A percentile compares a stretch with the other conserved stretches of the same genome.
Conservation (phyloP, 2,888 invertebrate species). For the Uloborus plumipes region DNA sequence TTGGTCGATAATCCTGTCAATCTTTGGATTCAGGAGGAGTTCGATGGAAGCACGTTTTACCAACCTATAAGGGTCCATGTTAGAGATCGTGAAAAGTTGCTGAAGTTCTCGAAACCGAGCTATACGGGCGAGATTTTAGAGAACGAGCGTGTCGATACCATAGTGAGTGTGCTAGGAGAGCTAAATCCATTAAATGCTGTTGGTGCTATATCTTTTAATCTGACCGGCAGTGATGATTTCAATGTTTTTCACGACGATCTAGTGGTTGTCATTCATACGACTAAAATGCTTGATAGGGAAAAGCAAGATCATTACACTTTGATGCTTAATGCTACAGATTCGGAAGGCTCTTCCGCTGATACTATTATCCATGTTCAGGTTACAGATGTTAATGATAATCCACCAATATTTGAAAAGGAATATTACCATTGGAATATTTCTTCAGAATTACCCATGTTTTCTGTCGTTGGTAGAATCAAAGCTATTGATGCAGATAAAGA, state of each 20-base stretch:
- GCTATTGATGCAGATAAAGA: conserved; percentile 92
- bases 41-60: conserved; percentile 68
- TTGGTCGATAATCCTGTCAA: conserved; percentile 84
- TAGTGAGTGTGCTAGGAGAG: conserved; percentile 80
- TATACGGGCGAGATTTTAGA: conserved; percentile 80
- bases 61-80: conserved; percentile 75
- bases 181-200: conserved; percentile 76
- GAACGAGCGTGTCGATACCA: conserved; percentile 81
- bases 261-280: conserved; percentile 66
- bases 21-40: conserved; percentile 85
- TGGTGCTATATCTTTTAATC: conserved; percentile 72
- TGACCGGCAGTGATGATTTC: conserved; percentile 30
- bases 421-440: conserved; percentile 79
- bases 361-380: conserved; percentile 84
- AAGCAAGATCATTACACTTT: conserved; percentile 81
- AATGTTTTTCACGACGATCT: conserved; percentile 11
- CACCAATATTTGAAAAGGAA: conserved; percentile 84
- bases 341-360: conserved; percentile 81
- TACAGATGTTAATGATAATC: conserved; percentile 91
- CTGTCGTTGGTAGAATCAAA: conserved; percentile 85
- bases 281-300: conserved; percentile 84
- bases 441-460: conserved; percentile 80
- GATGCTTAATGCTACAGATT: conserved; percentile 84
- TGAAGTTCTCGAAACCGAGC: conserved; percentile 85
- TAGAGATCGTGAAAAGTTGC: conserved; percentile 83